Evolutionary conservation across 2,888 invertebrate species (phyloP).

Genomic region (Synanthedon myopaeformis): DNA sequence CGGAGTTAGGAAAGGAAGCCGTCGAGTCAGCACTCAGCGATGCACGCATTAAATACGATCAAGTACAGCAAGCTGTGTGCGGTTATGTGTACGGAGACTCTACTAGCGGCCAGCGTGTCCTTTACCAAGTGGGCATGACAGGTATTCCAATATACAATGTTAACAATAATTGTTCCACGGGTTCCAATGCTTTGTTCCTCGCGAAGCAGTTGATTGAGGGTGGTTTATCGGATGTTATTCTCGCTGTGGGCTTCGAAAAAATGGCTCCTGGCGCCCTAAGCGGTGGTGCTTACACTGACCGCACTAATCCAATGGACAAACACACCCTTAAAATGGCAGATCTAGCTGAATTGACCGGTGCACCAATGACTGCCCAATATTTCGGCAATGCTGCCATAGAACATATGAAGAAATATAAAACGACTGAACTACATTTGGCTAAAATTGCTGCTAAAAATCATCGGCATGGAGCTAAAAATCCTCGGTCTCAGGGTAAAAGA

Average conservation of each 20-base stretch:
- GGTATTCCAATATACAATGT: slow-evolving; percentile 98
- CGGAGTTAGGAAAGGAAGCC: slow-evolving; percentile 94
- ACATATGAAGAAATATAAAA: slow-evolving; percentile 96
- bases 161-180: slow-evolving; percentile 98
- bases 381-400: slow-evolving; percentile 97
- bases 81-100: slow-evolving; percentile 98
- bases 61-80: slow-evolving; percentile 89
- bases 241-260: slow-evolving; percentile 98
- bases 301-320: slow-evolving; percentile 90
- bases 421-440: slow-evolving; percentile 92
- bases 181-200: slow-evolving; percentile 90
- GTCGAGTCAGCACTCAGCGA: slow-evolving; percentile 89
- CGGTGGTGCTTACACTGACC: slow-evolving; percentile 79
- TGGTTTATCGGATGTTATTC: slow-evolving; percentile 86
- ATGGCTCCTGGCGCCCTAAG: slow-evolving; percentile 94
- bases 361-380: slow-evolving; percentile 93
- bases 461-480: slow-evolving; percentile 95
- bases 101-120: slow-evolving; percentile 92
- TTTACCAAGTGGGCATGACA: slow-evolving; percentile 94
- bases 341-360: slow-evolving; percentile 80
- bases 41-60: slow-evolving; percentile 79
- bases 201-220: slow-evolving; percentile 94
- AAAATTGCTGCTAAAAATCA: slow-evolving; percentile 99
- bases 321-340: slow-evolving; percentile 90
- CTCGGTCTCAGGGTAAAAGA: slow-evolving; percentile 94